phyloP scores from a whole-genome alignment of 2,797 vertebrate genomes.

The Lacerta bilineata region DNA sequence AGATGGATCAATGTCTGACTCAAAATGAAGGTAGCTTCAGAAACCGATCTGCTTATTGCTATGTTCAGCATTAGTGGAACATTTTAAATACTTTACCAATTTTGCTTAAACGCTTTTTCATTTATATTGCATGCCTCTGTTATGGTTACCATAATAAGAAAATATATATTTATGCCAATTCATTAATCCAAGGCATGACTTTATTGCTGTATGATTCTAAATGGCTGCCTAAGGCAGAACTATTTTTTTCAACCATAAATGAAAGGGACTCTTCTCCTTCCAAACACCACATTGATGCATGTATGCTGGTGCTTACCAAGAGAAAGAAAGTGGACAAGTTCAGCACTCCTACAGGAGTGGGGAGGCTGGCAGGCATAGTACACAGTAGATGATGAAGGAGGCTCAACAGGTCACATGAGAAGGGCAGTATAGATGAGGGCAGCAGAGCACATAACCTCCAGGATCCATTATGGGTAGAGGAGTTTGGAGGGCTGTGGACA shows the following conservation, averaged over 20 bases:
- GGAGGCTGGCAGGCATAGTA: neutral
- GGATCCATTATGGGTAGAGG: conserved; percentile 3
- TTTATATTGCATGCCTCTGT: neutral
- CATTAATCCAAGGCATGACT: neutral
- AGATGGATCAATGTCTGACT: neutral
- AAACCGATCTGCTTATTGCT: neutral
- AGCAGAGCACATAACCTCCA: neutral
- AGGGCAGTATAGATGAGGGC: neutral
- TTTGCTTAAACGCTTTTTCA: neutral
- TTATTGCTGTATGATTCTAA: neutral
- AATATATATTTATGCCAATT: neutral
- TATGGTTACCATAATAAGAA: neutral
- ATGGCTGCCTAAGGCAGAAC: neutral
- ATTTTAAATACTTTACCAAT: neutral
- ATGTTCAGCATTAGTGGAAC: neutral
- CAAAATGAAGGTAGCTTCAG: neutral
- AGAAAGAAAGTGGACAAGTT: neutral
- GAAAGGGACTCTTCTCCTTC: conserved; percentile 2
- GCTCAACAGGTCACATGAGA: neutral
- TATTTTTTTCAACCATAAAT: neutral
- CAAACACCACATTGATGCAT: conserved; percentile 3
- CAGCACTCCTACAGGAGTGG: neutral
- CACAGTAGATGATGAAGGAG: neutral
- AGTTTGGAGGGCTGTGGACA: neutral
- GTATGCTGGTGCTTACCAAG: neutral